Base-by-base conservation (phyloP, 2,113 vertebrate species). In the Symphodus melops region DNA sequence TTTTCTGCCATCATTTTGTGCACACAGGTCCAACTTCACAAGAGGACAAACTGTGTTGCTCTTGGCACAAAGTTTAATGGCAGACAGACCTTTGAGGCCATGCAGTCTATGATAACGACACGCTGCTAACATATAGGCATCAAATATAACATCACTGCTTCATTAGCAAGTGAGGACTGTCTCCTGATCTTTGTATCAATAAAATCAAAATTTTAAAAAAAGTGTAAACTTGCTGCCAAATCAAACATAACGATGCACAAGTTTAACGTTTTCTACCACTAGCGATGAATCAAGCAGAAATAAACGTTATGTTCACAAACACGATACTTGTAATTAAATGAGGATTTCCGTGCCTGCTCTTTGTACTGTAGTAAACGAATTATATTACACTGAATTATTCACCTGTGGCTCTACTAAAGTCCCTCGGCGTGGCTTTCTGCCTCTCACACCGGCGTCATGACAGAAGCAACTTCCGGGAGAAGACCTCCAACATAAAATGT, bases 401-500 rank as follows among this genome's bases (percentile, higher is more conserved):
- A 89, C 89, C 87, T 87, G 64, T 21, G 7, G 3, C 23, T 55
- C 3, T 6, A 19, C 2, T 7, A 37, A 62, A 21, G 9, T 56
- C 14, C 21, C 48, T 46, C 55, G 4, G 78, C 72, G 70, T 79
- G 64, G 21, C 37, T 28, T 14, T 76, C 70, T 28, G 55, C 10
- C 37, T 59, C 41, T 71, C 52, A 12, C 48, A 58, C 17, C 21
- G 20, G 23, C 16, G 62, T 61, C 66, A 51, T 13, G 75, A 44
- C 7, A 23, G 13, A 46, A 37, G 8, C 3, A 11, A 41, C 65
- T 77, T 88, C 88, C 86, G 63, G 39, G 42, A 0, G 4, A 3
- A 0, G 2, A 0, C 37, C 76, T 77, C 79, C 84, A 85, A 78
- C 88, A 63, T 88, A 88, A 84, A 81, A 65, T 20, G 17, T 36